Conservation (phyloP, 2,888 invertebrate genomes). For the Ormyrus labotus region DNA sequence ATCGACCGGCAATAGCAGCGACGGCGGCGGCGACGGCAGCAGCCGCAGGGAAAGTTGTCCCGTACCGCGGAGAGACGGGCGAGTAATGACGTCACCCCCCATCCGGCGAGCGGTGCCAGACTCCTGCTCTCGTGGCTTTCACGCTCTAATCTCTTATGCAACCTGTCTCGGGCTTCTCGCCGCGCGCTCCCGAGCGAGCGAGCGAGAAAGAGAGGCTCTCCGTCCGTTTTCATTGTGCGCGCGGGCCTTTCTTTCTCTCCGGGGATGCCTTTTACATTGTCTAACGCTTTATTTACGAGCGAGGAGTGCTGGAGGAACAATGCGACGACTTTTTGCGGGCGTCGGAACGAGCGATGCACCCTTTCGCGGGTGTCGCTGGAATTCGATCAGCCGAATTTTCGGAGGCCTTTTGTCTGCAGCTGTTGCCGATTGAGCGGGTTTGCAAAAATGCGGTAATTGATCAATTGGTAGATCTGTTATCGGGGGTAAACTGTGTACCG, state of each 20-base stretch:
- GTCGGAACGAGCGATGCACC: too few species aligned
- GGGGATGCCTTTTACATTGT: too few species aligned
- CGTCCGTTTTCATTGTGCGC: conserved; percentile 27
- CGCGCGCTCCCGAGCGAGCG: conserved; percentile 12
- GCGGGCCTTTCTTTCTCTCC: neutral
- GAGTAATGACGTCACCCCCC: conserved; percentile 71
- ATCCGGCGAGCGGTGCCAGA: conserved; percentile 61
- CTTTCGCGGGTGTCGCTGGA: too few species aligned
- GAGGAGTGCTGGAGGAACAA: too few species aligned
- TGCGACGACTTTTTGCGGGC: too few species aligned
- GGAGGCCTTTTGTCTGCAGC: too few species aligned
- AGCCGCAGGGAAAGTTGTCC: conserved; percentile 70
- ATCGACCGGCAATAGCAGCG: conserved; percentile 3
- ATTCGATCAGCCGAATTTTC: too few species aligned
- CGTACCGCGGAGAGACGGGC: conserved; percentile 48
- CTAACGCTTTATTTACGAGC: neutral
- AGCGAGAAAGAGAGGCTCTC: neutral
- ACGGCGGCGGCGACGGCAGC: neutral
- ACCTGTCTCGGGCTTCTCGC: conserved; percentile 61
- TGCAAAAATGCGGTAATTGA: too few species aligned
- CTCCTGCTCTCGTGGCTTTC: conserved; percentile 67
- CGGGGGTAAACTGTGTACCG: too few species aligned
- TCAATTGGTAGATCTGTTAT: too few species aligned
- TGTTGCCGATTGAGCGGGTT: too few species aligned
- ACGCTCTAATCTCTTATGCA: conserved; percentile 76